phyloP scores from a whole-genome alignment of 2,888 invertebrate genomes.

The Drosophila meridionalis region DNA sequence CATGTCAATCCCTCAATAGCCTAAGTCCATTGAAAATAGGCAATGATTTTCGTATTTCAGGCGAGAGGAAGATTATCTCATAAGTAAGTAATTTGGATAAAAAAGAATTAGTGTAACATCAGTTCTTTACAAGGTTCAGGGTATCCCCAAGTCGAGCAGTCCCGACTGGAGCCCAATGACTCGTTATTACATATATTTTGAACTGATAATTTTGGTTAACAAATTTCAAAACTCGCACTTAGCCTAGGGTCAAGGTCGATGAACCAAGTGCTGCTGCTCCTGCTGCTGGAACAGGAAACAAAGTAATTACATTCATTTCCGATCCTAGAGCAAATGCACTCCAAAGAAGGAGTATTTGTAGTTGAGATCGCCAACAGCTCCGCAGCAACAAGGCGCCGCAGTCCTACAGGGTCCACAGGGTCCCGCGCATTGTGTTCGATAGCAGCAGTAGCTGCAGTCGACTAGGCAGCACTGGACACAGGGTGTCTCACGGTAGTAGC shows the following conservation, averaged over 20 bases:
- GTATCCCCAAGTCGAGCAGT: background rate
- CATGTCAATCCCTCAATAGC: no score
- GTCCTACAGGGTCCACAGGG: slow-evolving; percentile 48
- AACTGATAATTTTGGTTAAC: background rate
- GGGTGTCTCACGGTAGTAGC: slow-evolving; percentile 59
- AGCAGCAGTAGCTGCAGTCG: slow-evolving; percentile 64
- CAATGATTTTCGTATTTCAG: no score
- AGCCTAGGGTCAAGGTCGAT: background rate
- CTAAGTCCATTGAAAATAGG: no score
- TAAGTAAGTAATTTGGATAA: no score
- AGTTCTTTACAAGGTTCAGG: background rate
- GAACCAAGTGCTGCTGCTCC: slow-evolving; percentile 12
- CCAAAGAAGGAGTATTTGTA: slow-evolving; percentile 57
- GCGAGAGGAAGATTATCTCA: no score
- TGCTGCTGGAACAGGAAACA: background rate
- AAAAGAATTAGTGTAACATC: background rate
- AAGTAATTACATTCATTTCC: background rate
- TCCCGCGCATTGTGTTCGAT: slow-evolving; percentile 46
- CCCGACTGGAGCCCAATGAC: background rate
- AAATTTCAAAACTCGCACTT: background rate
- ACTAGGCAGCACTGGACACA: slow-evolving; percentile 66
- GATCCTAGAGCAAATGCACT: slow-evolving; percentile 35
- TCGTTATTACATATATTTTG: background rate
- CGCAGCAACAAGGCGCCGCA: slow-evolving; percentile 35
- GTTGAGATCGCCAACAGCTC: slow-evolving; percentile 48